phyloP scores from a whole-genome alignment of 2,113 vertebrate genomes.

The Cynoglossus semilaevis region DNA sequence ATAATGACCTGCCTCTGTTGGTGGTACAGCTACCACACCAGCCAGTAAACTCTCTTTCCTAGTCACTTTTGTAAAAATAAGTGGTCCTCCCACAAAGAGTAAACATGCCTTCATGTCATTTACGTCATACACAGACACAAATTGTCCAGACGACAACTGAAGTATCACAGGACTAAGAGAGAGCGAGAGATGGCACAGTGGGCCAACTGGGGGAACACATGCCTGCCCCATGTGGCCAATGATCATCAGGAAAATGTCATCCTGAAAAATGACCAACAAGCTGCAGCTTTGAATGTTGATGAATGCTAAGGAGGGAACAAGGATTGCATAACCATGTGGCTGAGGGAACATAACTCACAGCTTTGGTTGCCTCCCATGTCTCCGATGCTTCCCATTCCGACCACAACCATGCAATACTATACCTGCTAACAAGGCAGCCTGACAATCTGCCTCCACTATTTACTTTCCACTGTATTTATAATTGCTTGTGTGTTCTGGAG shows the following conservation, averaged over 20 bases:
- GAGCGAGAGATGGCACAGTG: slow-evolving; percentile 12
- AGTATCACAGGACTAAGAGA: slow-evolving; percentile 28
- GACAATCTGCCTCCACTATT: slow-evolving; percentile 61
- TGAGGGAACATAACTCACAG: slow-evolving; percentile 53
- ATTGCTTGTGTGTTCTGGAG: slow-evolving; percentile 46
- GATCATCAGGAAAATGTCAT: slow-evolving; percentile 43
- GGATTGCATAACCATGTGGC: slow-evolving; percentile 43
- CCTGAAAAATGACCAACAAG: slow-evolving; percentile 58
- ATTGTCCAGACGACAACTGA: slow-evolving; percentile 16
- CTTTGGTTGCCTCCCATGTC: slow-evolving; percentile 65
- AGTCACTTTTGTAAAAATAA: too few relatives aligned
- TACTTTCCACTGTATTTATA: slow-evolving; percentile 66
- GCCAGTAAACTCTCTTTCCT: too few relatives aligned
- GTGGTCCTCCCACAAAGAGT: too few relatives aligned
- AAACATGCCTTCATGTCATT: not conserved
- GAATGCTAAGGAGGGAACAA: slow-evolving; percentile 47
- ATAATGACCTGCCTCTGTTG: too few relatives aligned
- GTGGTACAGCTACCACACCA: too few relatives aligned
- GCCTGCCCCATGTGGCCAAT: slow-evolving; percentile 39
- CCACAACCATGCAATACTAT: slow-evolving; percentile 64
- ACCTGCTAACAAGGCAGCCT: slow-evolving; percentile 66
- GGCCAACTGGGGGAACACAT: slow-evolving; percentile 33
- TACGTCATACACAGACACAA: slow-evolving; percentile 13
- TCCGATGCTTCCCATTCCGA: slow-evolving; percentile 56
- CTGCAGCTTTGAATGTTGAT: slow-evolving; percentile 44